These are phyloP conservation scores for Adrianichthys oophorus DNA, from an alignment of 2,797 vertebrate species.

Conservation along the genomic window DNA sequence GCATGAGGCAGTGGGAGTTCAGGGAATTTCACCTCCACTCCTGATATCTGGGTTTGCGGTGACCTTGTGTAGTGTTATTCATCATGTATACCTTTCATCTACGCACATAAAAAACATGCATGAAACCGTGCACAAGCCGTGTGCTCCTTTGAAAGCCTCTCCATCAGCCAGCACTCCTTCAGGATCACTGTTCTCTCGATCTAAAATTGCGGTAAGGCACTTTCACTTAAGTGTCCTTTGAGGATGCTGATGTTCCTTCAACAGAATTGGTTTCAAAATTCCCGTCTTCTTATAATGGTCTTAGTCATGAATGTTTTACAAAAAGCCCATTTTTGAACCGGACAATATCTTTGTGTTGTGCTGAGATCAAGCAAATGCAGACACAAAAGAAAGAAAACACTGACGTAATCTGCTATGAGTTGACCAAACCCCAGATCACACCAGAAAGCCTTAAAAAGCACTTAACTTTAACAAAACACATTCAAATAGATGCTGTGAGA, in stretches of 20 bases:
- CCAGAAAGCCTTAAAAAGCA: background rate
- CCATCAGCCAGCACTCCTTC: slow-evolving; percentile 36
- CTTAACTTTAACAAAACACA: too few species aligned
- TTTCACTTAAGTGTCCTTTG: slow-evolving; percentile 44
- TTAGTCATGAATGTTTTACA: slow-evolving; percentile 15
- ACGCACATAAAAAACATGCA: slow-evolving; percentile 29
- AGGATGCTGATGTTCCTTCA: slow-evolving; percentile 47
- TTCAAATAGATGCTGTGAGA: too few species aligned
- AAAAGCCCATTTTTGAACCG: slow-evolving; percentile 24
- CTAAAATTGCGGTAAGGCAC: slow-evolving; percentile 37
- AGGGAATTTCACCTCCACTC: slow-evolving; percentile 65
- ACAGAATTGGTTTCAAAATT: slow-evolving; percentile 41
- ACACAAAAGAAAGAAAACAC: slow-evolving; percentile 11
- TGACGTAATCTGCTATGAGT: background rate
- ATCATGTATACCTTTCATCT: slow-evolving; percentile 61
- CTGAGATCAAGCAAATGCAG: background rate
- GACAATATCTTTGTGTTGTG: slow-evolving; percentile 22
- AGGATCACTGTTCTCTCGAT: slow-evolving; percentile 10
- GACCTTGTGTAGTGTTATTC: slow-evolving; percentile 42
- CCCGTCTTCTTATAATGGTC: slow-evolving; percentile 13
- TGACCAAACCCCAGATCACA: background rate
- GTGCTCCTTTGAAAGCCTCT: slow-evolving; percentile 40
- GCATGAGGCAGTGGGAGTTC: slow-evolving; percentile 37
- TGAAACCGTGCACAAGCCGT: slow-evolving; percentile 11
- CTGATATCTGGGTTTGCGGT: slow-evolving; percentile 50